A percentile compares a stretch with the other conserved stretches of the same genome.
Conservation (phyloP, 2,797 vertebrate species). For the Pangasius sanitwongsei region DNA sequence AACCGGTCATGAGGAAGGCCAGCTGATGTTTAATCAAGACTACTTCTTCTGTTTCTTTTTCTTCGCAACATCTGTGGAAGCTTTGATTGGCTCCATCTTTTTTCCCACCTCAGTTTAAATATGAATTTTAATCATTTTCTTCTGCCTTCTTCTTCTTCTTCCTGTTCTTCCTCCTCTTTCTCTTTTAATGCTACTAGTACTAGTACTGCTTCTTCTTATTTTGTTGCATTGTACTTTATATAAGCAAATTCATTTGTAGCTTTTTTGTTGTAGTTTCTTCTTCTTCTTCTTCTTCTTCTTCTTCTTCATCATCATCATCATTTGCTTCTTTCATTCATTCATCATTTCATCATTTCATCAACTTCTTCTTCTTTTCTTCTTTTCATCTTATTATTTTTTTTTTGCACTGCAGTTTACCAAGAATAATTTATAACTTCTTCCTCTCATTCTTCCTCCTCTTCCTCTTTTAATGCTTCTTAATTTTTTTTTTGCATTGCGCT, state of each 20-base stretch:
- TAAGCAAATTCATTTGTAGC: no score
- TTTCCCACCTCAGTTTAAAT: neutral
- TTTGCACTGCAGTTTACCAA: no score
- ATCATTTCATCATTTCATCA: no score
- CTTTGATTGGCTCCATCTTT: neutral
- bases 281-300: neutral
- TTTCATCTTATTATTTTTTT: no score
- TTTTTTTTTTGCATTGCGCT: neutral
- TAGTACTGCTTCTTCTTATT: neutral
- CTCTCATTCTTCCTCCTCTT: neutral
- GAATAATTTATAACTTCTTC: no score
- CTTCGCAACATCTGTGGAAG: neutral
- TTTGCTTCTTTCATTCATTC: neutral
- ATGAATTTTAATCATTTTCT: neutral
- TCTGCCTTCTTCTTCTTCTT: neutral
- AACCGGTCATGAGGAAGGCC: neutral
- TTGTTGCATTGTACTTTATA: neutral
- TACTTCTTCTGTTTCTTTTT: neutral
- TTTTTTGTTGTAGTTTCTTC: neutral
- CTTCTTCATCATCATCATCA: neutral
- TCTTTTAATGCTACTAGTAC: no score
- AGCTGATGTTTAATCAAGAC: neutral
- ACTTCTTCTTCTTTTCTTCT: neutral
- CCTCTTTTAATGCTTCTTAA: neutral
- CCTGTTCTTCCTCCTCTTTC: no score